Evolutionary conservation across 2,113 vertebrate genomes (phyloP), one percentile per base, ranked within the genome.

Genomic region (Chelonoidis abingdonii): DNA sequence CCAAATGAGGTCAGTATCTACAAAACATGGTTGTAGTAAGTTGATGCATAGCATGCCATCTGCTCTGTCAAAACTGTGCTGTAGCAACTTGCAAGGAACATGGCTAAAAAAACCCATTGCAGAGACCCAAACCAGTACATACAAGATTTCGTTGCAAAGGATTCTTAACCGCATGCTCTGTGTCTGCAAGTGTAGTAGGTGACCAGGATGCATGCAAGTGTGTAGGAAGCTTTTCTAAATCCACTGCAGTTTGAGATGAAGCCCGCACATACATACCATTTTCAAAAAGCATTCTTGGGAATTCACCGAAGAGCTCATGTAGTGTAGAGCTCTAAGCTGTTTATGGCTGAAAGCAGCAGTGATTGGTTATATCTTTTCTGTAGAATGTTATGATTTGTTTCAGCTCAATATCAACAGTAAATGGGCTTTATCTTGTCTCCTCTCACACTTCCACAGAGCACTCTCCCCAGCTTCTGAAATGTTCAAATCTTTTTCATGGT

Each of bases 231-330:
- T 54, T 86, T 88, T 78, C 75, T 80, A 84, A 25, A 87, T 2
- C 84, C 81, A 38, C 1, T 31, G 47, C 86, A 47, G 4, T 53
- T 41, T 91, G 62, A 91, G 52, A 41, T 10, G 1, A 83, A 91
- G 44, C 62, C 1, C 80, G 75, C 22, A 9, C 53, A 83, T 49
- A 38, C 35, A 25, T 7, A 38, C 8, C 5, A 3, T 56, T 89
- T 86, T 86, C 62, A 65, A n/a, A 65, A 65, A 65, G 31, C 31
- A 65, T 56, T 52, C 2, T 16, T 75, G 80, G 24, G 84, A 95
- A 83, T 1, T 0, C n/a, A n/a, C n/a, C 2, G 8, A 3, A 79
- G 8, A 49, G 1, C 59, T 59, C 59, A 52, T 19, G 69, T n/a
- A 22, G 69, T 83, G 11, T 53, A 44, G 83, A 44, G 83, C 89